phyloP scores from a whole-genome alignment of 2,888 invertebrate species.

The Rhagonycha lutea region DNA sequence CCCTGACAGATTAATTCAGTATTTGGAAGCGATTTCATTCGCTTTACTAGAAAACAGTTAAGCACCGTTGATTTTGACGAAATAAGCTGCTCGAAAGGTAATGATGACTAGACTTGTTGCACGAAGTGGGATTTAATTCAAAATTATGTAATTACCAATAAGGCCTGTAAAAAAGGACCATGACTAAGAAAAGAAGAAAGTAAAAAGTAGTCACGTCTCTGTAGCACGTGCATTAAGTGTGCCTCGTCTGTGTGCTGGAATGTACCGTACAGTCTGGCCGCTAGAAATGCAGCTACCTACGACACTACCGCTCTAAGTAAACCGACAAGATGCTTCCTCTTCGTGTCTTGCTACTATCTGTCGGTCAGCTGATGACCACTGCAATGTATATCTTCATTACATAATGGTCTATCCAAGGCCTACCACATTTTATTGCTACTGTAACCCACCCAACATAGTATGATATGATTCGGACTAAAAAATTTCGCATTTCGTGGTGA shows the following conservation, averaged over 20 bases:
- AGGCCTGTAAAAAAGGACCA: background rate
- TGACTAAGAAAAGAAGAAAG: conserved; percentile 17
- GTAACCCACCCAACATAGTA: conserved; percentile 1
- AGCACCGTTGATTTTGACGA: background rate
- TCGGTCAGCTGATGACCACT: conserved; percentile 27
- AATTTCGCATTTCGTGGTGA: background rate
- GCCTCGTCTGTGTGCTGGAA: conserved; percentile 41
- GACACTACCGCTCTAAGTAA: conserved; percentile 19
- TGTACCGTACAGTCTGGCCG: conserved; percentile 33
- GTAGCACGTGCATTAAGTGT: conserved; percentile 47
- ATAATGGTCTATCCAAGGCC: conserved; percentile 24
- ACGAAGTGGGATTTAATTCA: background rate
- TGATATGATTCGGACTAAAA: background rate
- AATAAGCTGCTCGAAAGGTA: background rate
- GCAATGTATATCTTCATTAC: conserved; percentile 29
- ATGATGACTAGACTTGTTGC: background rate
- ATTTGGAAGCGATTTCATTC: no score
- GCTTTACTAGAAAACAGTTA: background rate
- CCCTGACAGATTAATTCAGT: no score
- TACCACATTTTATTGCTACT: conserved; percentile 23
- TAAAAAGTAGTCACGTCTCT: conserved; percentile 40
- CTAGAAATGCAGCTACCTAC: conserved; percentile 26
- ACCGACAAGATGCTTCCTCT: conserved; percentile 21
- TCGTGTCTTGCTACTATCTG: conserved; percentile 24
- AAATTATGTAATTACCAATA: background rate